These are phyloP conservation scores for Apogon hyalosoma DNA, from an alignment of 2,797 vertebrate genomes.

Conservation along the genomic window DNA sequence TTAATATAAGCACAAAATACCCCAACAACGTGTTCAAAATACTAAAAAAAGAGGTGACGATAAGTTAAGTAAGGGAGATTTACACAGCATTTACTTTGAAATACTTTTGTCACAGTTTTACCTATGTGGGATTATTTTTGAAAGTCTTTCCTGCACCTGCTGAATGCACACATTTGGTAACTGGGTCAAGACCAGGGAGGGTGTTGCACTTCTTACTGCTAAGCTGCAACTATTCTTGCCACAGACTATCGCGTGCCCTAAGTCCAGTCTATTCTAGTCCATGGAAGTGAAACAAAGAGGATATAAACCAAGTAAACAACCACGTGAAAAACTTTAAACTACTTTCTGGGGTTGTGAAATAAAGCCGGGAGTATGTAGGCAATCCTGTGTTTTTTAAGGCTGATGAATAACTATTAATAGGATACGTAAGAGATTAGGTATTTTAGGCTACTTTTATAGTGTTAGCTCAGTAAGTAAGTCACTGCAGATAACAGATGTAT, in stretches of 20 bases:
- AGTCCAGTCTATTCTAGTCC: slow-evolving; percentile 66
- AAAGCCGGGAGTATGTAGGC: slow-evolving; percentile 20
- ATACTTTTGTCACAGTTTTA: slow-evolving; percentile 43
- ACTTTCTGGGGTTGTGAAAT: slow-evolving; percentile 18
- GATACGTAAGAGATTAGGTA: neutral
- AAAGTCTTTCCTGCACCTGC: slow-evolving; percentile 73
- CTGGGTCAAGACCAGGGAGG: slow-evolving; percentile 78
- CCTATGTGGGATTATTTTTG: slow-evolving; percentile 57
- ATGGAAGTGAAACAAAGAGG: slow-evolving; percentile 67
- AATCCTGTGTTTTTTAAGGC: slow-evolving; percentile 27
- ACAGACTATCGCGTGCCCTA: slow-evolving; percentile 66
- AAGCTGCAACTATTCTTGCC: slow-evolving; percentile 80
- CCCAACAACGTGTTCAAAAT: too few species aligned
- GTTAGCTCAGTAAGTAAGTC: neutral
- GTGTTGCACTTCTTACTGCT: slow-evolving; percentile 74
- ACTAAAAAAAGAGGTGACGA: neutral
- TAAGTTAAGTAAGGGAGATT: slow-evolving; percentile 1
- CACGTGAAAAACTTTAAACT: slow-evolving; percentile 47
- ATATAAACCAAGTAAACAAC: slow-evolving; percentile 68
- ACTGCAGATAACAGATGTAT: neutral
- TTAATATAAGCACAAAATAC: too few species aligned
- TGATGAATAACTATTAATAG: slow-evolving; percentile 25
- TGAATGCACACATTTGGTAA: slow-evolving; percentile 75
- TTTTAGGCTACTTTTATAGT: slow-evolving; percentile 17
- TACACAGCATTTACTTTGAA: slow-evolving; percentile 25